These are phyloP conservation scores for Coluber constrictor DNA, from an alignment of 2,797 vertebrate genomes.

Conservation along the genomic window DNA sequence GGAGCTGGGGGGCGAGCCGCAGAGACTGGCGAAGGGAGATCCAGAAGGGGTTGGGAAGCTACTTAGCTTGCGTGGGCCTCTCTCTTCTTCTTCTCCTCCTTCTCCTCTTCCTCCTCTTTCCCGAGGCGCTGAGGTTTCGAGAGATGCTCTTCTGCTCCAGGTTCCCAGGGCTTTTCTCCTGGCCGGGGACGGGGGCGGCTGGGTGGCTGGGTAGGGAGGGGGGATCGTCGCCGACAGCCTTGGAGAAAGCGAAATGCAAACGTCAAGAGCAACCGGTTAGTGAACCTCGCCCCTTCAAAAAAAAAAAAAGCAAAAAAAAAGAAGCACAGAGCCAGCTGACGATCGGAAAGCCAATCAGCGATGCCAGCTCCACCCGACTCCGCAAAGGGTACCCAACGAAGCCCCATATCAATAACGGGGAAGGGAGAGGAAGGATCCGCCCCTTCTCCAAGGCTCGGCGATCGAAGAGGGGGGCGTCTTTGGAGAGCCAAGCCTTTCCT, in stretches of 20 bases:
- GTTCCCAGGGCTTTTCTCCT: background rate
- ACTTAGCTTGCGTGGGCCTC: background rate
- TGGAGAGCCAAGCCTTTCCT: too few species aligned
- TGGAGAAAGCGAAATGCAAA: constrained; percentile 2
- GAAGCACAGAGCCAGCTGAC: constrained; percentile 33
- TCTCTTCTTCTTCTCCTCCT: background rate
- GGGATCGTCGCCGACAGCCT: background rate
- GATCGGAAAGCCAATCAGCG: constrained; percentile 68
- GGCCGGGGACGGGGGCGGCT: background rate
- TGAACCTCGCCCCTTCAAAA: constrained; percentile 68
- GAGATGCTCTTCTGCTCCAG: background rate
- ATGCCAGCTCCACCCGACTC: constrained; percentile 75
- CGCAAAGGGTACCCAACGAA: background rate
- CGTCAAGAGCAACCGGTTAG: constrained; percentile 38
- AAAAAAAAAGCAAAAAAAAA: background rate
- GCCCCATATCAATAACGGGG: constrained; percentile 24
- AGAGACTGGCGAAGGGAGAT: background rate
- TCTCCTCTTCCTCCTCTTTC: background rate
- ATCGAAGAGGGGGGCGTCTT: background rate
- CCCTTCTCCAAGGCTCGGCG: background rate
- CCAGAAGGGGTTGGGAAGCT: background rate
- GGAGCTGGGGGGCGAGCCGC: background rate
- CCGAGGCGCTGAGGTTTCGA: background rate
- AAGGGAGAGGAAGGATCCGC: constrained; percentile 16
- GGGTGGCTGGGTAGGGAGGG: background rate